Evolutionary conservation across 2,113 vertebrate genomes (phyloP), one percentile per base, ranked within the genome.

Genomic region (Istiophorus platypterus): DNA sequence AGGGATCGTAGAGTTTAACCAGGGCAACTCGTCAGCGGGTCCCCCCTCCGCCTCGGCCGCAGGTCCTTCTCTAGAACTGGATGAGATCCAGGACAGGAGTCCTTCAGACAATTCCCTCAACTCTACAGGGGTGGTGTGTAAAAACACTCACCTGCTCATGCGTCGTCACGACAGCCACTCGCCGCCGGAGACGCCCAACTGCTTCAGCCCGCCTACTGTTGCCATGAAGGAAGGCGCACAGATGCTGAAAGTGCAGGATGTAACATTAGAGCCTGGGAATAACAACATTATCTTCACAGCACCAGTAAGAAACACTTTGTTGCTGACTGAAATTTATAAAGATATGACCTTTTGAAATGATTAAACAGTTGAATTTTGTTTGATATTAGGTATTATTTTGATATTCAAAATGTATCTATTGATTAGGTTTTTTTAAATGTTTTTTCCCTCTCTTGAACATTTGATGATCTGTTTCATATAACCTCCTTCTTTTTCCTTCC

Each of bases 101-200:
- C 97, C 97, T 0, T 96, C 98, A 0, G 98, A 99, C 80, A 96
- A 95, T 78, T 92, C 95, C 0, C 83, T 99, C 76, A 97, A 92
- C 93, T 97, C 96, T 0, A 93, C 97, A 0, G 97, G 98, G 2
- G 96, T 99, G 27, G 95, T 99, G 67, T 99, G 98, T 91, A 98
- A 95, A 79, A 99, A 99, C 0, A 95, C 96, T 4, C 98, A 99
- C 92, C 93, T 99, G 95, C 86, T 99, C 20, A 94, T 99, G 17
- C 94, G 97, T 1, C 86, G 94, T n/a, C 96, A 95, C 34, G 97
- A 98, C 82, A 96, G 95, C 85, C 58, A 75, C 87, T 84, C 95
- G 0, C 94, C 96, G 0, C 85, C 96, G 63, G 97, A 98, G n/a
- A 71, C 92, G 0, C 89, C 95, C 37, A 88, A 94, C 0, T 95